A percentile compares a stretch with the other conserved stretches of the same genome.
These are phyloP conservation scores for Datnioides undecimradiatus DNA, from an alignment of 2,113 vertebrate genomes.

Conservation along the genomic window DNA sequence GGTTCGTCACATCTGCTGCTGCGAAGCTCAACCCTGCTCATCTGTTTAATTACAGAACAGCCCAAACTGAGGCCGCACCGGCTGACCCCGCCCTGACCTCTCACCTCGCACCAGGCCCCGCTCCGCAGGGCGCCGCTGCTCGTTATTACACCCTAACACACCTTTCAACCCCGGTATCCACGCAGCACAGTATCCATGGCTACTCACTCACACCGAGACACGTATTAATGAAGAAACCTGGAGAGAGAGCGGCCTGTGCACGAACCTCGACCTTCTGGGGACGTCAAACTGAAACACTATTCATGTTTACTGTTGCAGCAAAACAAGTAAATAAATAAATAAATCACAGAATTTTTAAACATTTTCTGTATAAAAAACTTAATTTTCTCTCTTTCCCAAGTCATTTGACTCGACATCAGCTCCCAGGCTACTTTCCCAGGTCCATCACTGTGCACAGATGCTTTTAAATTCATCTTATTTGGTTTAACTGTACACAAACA, in stretches of 20 bases:
- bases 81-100: slow-evolving; percentile 44
- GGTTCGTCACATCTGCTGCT: slow-evolving; percentile 60
- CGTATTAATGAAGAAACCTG: neutral
- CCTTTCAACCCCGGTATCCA: slow-evolving; percentile 25
- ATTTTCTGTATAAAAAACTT: too few species aligned
- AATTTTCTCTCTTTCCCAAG: too few species aligned
- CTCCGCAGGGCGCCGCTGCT: slow-evolving; percentile 10
- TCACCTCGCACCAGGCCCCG: slow-evolving; percentile 27
- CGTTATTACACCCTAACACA: neutral
- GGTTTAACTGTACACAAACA: too few species aligned
- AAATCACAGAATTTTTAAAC: too few species aligned
- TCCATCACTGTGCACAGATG: too few species aligned
- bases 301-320: too few species aligned
- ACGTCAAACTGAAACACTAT: too few species aligned
- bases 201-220: neutral
- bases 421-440: too few species aligned
- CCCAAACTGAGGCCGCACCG: slow-evolving; percentile 12
- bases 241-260: neutral
- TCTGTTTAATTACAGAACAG: slow-evolving; percentile 57
- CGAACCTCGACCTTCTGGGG: too few species aligned
- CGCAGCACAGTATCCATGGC: slow-evolving; percentile 15
- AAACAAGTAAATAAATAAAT: too few species aligned
- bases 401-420: too few species aligned
- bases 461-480: too few species aligned
- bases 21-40: slow-evolving; percentile 15